A percentile compares a stretch with the other conserved stretches of the same genome.
These are phyloP conservation scores for Cactoblastis cactorum DNA, from an alignment of 2,888 invertebrate species.

Conservation along the genomic window DNA sequence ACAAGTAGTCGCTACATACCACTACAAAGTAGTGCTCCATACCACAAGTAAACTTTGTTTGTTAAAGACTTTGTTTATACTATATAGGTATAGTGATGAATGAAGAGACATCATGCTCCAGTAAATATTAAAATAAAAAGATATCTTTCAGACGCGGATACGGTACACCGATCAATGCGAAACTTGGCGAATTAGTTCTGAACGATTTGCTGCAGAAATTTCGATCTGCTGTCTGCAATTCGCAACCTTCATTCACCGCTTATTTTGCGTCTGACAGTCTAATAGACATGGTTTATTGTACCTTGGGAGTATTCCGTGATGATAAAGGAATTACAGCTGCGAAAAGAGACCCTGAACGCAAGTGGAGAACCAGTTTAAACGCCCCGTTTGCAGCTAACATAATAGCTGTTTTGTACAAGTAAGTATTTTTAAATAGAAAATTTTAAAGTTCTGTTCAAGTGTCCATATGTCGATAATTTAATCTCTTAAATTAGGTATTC, in stretches of 20 bases:
- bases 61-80: no score
- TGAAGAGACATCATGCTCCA: no score
- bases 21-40: no score
- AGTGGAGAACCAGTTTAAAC: conserved; percentile 72
- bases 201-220: conserved; percentile 17
- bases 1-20: no score
- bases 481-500: no score
- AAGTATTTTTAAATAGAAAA: no score
- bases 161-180: conserved; percentile 13
- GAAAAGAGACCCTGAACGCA: conserved; percentile 2
- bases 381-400: conserved; percentile 84
- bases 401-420: conserved; percentile 83
- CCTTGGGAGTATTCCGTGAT: conserved; percentile 31
- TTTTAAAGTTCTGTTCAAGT: no score
- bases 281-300: conserved; percentile 77
- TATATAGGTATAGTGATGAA: no score
- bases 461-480: no score
- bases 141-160: conserved; percentile 18
- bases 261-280: conserved; percentile 82
- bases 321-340: conserved; percentile 10
- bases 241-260: conserved; percentile 36
- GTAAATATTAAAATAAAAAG: neutral
- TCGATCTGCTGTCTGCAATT: neutral
- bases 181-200: conserved; percentile 12
- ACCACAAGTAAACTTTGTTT: no score